Evolutionary conservation across 2,888 invertebrate species (phyloP).

Genomic region (Plebejus argus): DNA sequence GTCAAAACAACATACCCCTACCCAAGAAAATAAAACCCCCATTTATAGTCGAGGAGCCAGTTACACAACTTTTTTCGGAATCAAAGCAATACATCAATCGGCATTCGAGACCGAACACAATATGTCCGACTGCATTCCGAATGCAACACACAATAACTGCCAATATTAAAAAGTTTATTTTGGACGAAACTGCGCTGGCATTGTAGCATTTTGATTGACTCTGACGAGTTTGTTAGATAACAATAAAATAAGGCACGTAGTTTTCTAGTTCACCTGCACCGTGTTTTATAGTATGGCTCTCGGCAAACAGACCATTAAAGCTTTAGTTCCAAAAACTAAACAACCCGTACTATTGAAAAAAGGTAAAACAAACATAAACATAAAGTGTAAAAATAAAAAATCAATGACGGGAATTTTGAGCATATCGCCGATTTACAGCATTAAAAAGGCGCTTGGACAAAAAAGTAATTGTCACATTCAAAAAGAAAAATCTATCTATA

Average conservation of each 20-base stretch:
- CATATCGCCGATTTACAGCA: background rate
- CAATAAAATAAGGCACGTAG: slow-evolving; percentile 3
- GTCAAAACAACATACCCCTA: background rate
- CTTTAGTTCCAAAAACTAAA: background rate
- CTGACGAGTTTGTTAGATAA: slow-evolving; percentile 21
- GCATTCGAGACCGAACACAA: slow-evolving; percentile 9
- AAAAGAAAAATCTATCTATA: too few species aligned
- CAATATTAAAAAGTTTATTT: slow-evolving; percentile 29
- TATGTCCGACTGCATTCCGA: slow-evolving; percentile 26
- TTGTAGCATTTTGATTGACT: slow-evolving; percentile 25
- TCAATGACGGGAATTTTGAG: background rate
- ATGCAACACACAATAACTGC: slow-evolving; percentile 21
- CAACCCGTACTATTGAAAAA: background rate
- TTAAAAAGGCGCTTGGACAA: background rate
- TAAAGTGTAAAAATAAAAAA: background rate
- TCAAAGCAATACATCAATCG: slow-evolving; percentile 13
- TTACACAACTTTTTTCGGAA: background rate
- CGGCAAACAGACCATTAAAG: background rate
- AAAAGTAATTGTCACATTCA: too few species aligned
- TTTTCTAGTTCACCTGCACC: background rate
- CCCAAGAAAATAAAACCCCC: background rate
- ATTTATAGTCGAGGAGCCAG: background rate
- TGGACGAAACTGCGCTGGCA: slow-evolving; percentile 16
- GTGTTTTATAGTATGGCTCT: background rate
- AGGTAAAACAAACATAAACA: background rate